A percentile compares a stretch with the other conserved stretches of the same genome.
These are phyloP conservation scores for Cryptocephalus moraei DNA, from an alignment of 2,888 invertebrate species.

Conservation along the genomic window DNA sequence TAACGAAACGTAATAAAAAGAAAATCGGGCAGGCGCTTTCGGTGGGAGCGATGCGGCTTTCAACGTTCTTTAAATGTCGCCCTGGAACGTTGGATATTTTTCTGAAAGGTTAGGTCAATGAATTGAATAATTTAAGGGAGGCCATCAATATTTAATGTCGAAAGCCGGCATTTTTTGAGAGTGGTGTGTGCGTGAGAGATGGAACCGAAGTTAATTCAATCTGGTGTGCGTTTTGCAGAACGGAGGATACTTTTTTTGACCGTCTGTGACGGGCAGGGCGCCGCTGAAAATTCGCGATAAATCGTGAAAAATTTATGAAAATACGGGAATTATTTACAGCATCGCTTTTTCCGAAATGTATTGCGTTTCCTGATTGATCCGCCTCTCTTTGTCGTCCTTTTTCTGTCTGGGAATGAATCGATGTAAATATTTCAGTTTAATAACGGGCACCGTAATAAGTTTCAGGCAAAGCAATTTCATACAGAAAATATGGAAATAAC, in stretches of 20 bases:
- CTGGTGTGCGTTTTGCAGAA: conserved; percentile 20
- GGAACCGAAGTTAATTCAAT: conserved; percentile 26
- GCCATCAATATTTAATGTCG: too few relatives aligned
- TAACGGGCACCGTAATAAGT: conserved; percentile 23
- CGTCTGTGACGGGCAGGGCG: conserved; percentile 19
- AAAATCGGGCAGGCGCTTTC: too few relatives aligned
- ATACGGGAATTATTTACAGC: conserved; percentile 25
- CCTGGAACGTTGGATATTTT: too few relatives aligned
- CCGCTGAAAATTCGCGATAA: conserved; percentile 26
- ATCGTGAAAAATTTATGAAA: conserved; percentile 29
- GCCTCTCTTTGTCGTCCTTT: conserved; percentile 10
- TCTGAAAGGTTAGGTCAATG: too few relatives aligned
- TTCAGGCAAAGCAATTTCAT: conserved; percentile 17
- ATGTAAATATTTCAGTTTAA: conserved; percentile 28
- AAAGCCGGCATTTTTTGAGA: too few relatives aligned
- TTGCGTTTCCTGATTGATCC: conserved; percentile 26
- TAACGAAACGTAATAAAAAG: too few relatives aligned
- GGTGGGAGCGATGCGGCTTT: too few relatives aligned
- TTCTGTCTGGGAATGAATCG: conserved; percentile 24
- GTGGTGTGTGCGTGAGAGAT: conserved; percentile 13
- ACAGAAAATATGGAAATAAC: conserved; percentile 20
- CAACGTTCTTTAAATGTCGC: too few relatives aligned
- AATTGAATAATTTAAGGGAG: too few relatives aligned
- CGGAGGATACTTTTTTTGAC: conserved; percentile 19
- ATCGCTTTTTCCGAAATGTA: conserved; percentile 21